Evolutionary conservation across 2,113 vertebrate species (phyloP), one percentile per base, ranked within the genome.

Genomic region (Otis tarda): DNA sequence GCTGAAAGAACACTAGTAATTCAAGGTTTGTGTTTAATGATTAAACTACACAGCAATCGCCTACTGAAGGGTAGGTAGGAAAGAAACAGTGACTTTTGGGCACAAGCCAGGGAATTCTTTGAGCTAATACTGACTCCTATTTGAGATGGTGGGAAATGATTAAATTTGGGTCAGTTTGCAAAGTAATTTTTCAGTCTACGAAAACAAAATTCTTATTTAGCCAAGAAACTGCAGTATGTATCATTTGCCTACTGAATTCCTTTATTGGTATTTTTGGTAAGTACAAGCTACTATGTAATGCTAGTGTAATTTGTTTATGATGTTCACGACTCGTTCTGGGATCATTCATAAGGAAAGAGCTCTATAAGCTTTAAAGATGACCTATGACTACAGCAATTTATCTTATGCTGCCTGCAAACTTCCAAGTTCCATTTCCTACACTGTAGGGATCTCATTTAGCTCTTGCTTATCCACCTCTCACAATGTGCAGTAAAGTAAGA

Each of bases 301-400:
- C 83, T 87, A 76, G 74, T 2, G 2, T 85, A 93, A 93, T 92
- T 90, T 76, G 65, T 91, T 93, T 76, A 39, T 93, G 94, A 82
- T 11, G 1, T 37, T 84, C 70, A 56, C 91, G 83, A 78, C 67
- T 93, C 39, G 19, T 37, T 90, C 63, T 83, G 56, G 89, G 91
- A 88, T 95, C 70, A 39, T 75, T 90, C 61, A 83, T 27, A 60
- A 84, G 61, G 37, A 76, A 89, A 89, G 43, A 92, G 73, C 35
- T 94, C 77, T 77, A 70, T 78, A 85, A 95, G 89, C 83, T 81
- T 83, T 81, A 61, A 77, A 88, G 88, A 87, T 89, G 80, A 91
- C 78, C 89, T 90, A 13, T 77, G 70, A 65, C 64, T 59, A 30
- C 49, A 79, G 60, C 20, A 67, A 75, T 87, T 94, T 87, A 90